These are phyloP conservation scores for Cyprinodon tularosa DNA, from an alignment of 2,113 vertebrate genomes.

Conservation along the genomic window DNA sequence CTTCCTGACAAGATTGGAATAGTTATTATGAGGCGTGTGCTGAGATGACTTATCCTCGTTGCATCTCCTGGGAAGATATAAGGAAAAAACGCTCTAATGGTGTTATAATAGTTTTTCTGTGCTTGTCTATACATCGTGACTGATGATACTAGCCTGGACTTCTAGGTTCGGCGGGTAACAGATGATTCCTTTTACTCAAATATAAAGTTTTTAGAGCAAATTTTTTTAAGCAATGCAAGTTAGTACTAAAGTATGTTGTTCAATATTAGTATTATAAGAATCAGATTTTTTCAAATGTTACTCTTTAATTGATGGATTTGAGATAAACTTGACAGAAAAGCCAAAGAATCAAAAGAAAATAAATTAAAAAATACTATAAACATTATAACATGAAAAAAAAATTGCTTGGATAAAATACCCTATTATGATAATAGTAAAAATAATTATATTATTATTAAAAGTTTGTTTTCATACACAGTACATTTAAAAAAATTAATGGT, in stretches of 20 bases:
- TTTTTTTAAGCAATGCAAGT: neutral
- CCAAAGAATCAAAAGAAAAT: no score
- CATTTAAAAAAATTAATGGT: no score
- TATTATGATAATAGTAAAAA: no score
- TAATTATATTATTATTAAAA: no score
- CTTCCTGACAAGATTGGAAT: conserved; percentile 26
- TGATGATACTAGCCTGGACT: neutral
- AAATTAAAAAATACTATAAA: no score
- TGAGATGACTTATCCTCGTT: conserved; percentile 24
- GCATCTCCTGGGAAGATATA: conserved; percentile 1
- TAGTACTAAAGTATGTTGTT: neutral
- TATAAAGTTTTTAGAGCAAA: neutral
- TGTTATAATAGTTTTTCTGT: neutral
- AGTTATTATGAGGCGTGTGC: conserved; percentile 26
- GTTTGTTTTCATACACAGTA: no score
- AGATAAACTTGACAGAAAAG: no score
- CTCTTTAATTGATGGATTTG: no score
- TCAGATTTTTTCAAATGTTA: no score
- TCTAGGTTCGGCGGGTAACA: neutral
- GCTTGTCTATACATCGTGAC: neutral
- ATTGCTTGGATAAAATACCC: no score
- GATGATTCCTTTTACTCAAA: neutral
- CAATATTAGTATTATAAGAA: neutral
- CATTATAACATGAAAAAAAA: no score
- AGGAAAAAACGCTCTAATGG: neutral